phyloP scores from a whole-genome alignment of 1,140 invertebrate genomes.

The Leptopilina clavipes region DNA sequence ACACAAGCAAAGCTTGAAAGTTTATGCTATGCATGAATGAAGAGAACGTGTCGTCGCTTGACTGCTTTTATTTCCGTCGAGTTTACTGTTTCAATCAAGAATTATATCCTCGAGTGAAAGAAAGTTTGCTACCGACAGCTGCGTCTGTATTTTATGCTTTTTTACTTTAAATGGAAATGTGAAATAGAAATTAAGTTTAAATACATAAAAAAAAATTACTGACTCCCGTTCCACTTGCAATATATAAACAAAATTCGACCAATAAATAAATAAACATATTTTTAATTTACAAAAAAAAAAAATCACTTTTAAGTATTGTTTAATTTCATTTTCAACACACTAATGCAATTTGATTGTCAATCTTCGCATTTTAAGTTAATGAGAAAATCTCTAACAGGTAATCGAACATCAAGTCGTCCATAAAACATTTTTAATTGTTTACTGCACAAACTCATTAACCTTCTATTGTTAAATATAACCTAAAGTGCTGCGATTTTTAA shows the following conservation, averaged over 20 bases:
- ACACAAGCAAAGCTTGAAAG: constrained; percentile 3
- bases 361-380: background rate
- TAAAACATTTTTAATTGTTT: constrained; percentile 23
- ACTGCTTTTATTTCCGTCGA: constrained; percentile 29
- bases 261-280: background rate
- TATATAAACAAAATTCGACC: background rate
- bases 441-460: background rate
- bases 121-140: constrained; percentile 20
- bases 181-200: constrained; percentile 19
- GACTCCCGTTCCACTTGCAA: background rate
- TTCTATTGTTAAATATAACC: background rate
- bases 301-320: background rate
- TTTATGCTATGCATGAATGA: constrained; percentile 15
- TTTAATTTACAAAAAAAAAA: background rate
- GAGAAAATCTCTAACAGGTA: background rate
- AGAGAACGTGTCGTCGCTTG: constrained; percentile 20
- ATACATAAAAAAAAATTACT: background rate
- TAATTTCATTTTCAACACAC: background rate
- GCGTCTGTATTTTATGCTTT: constrained; percentile 15
- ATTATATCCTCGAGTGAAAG: constrained; percentile 30
- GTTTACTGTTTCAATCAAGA: constrained; percentile 34
- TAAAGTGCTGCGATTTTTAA: background rate
- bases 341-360: constrained; percentile 1
- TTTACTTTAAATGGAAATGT: constrained; percentile 4
- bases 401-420: background rate